Evolutionary conservation across 2,797 vertebrate genomes (phyloP), one percentile per base, ranked within the genome.

Genomic region (Chromis chromis): DNA sequence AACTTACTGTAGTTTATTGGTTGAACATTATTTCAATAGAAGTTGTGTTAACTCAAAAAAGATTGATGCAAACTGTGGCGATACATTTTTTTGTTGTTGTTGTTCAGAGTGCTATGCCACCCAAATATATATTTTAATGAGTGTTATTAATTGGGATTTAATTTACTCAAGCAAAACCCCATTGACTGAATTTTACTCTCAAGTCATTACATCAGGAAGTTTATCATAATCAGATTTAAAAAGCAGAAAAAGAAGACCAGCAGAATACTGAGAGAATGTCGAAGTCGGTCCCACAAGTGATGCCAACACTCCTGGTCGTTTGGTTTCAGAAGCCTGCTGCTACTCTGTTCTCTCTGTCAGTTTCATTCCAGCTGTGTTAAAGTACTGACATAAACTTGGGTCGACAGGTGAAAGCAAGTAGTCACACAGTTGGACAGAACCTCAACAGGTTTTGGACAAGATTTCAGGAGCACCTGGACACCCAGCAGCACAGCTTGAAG

Each of bases 381-480:
- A 46, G 44, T 4, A 8, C 44, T 46, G 16, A 42, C 17, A 14
- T 4, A 42, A 17, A 21, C 46, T 6, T 10, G 28, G 16, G 58
- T 61, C 52, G 56, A n/a, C 64, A 31, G 39, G 64, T 21, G 42
- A 52, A 64, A 61, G 55, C 28, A 24, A 60, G 58, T 42, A 76
- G 61, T 0, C 24, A 24, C 31, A 11, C n/a, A 2, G 11, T 28
- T 19, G 48, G n/a, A 21, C 21, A 21, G 48, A 28, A 55, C 10
- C 66, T 5, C 25, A 24, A 13, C 48, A 67, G 22, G 52, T n/a
- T n/a, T 58, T 28, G 48, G 67, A 57, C 13, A 6, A 10, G 53
- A 67, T 66, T 5, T 72, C 27, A 72, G 16, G 22, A 65, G 59
- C 56, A 9, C 1, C 10, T 0, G 64, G 28, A 65, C 36, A 56